Evolutionary conservation across 2,888 invertebrate species (phyloP).

Genomic region (Ecdyonurus torrentis): DNA sequence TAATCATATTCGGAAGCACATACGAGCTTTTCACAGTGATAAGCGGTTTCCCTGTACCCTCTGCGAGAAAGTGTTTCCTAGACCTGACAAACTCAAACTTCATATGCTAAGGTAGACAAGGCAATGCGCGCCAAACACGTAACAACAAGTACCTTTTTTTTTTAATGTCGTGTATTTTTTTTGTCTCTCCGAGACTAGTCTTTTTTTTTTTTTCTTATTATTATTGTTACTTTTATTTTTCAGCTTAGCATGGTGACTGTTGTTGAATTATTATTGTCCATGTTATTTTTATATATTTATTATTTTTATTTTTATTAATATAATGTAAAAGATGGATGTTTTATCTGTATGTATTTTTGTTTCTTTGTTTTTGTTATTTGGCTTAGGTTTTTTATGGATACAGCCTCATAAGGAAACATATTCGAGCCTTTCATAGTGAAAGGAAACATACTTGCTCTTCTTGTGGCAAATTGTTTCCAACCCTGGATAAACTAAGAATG

Average conservation of each 20-base stretch:
- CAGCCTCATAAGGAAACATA: conserved; percentile 52
- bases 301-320: conserved; percentile 10
- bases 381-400: conserved; percentile 45
- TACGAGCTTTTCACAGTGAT: conserved; percentile 30
- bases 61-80: conserved; percentile 31
- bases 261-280: conserved; percentile 3
- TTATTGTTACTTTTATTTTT: conserved; percentile 11
- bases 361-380: conserved; percentile 14
- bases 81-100: conserved; percentile 31
- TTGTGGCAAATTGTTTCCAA: conserved; percentile 51
- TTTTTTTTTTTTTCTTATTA: conserved; percentile 6
- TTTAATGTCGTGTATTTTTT: conserved; percentile 7
- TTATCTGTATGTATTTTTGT: conserved; percentile 11
- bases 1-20: conserved; percentile 29
- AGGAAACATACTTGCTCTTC: conserved; percentile 46
- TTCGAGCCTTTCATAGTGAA: conserved; percentile 53
- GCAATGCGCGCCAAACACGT: conserved; percentile 1
- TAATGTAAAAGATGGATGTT: conserved; percentile 7
- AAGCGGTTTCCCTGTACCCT: conserved; percentile 27
- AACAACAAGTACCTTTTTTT: conserved; percentile 7
- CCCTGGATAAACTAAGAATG: conserved; percentile 50
- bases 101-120: conserved; percentile 26
- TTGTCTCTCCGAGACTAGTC: background rate
- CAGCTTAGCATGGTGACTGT: conserved; percentile 11
- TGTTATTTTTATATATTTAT: conserved; percentile 8